Evolutionary conservation across 1,140 invertebrate genomes (phyloP).

Genomic region (Oncopodura yosiiana): DNA sequence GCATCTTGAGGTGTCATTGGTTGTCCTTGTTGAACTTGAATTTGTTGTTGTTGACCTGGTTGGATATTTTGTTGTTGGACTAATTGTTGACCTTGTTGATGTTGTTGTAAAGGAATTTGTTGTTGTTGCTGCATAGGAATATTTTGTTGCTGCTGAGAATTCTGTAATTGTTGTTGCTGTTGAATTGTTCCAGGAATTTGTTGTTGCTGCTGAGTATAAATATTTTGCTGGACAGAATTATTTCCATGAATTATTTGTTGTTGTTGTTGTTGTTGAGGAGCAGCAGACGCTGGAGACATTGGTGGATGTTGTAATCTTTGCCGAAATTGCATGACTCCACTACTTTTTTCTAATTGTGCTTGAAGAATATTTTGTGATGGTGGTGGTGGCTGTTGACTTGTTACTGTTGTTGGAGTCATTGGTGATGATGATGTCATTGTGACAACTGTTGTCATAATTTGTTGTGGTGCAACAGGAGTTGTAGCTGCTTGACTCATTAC

Average conservation of each 20-base stretch:
- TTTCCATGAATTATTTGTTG: background rate
- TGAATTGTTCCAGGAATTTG: slow-evolving; percentile 1
- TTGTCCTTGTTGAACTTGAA: background rate
- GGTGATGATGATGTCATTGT: background rate
- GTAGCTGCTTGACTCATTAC: background rate
- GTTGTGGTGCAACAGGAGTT: slow-evolving; percentile 5
- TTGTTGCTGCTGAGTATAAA: background rate
- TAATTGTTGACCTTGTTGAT: background rate
- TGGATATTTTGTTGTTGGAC: background rate
- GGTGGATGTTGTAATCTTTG: background rate
- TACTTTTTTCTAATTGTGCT: background rate
- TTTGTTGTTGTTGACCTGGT: slow-evolving; percentile 3
- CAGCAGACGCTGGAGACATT: background rate
- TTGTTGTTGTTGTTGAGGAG: slow-evolving; percentile 11
- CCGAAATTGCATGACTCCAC: background rate
- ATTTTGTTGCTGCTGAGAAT: slow-evolving; percentile 2
- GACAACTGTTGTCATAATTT: slow-evolving; percentile 4
- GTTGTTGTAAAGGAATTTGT: background rate
- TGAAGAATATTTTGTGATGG: no score
- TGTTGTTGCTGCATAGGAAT: background rate
- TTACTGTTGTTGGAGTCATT: background rate
- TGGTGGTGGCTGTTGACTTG: slow-evolving; percentile 4
- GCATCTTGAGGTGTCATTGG: background rate
- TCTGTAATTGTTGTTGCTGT: slow-evolving; percentile 5
- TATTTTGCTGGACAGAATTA: background rate